Base-by-base conservation (phyloP, 2,888 invertebrate species). In the Philereme vetulata region DNA sequence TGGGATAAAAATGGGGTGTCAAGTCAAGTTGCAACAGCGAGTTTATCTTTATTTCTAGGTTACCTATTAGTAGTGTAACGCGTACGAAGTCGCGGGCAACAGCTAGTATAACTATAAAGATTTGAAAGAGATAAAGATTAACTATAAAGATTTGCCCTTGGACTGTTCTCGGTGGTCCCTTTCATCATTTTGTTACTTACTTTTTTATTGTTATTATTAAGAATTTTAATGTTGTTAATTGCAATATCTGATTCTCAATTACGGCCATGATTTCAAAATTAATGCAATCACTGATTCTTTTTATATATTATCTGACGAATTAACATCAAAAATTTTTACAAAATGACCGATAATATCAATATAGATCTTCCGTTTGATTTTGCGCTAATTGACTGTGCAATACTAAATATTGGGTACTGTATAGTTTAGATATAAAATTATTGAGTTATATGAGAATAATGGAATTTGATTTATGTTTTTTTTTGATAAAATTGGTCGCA, bases 201-300 rank as follows among this genome's bases (percentile, higher is more conserved):
- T 86, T 87, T 88, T 70, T 89, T 90, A 90, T 90, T 91, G 90
- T 90, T 91, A 88, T 90, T 84, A 88, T 88, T 91, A 90, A 90
- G 87, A 90, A 82, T 88, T 90, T 91, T 90, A 88, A 90, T 81
- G 80, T 90, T 91, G 91, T 91, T 90, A 85, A 85, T 76, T 84
- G 82, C 88, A 87, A 88, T 84, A 82, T 80, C 78, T 70, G 75
- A 76, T 67, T 60, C 46, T 34, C 4, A 61, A 63, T 69, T 52
- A 63, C 61, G 62, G 64, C 45, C 42, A 75, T 70, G 72, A 74
- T 67, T 67, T 62, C 10, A 9, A 34, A 71, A 79, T 80, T 79
- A 74, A 75, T 77, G 72, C 70, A 72, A 60, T 69, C 62, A 62
- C 65, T 72, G 71, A 74, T 74, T 47, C 58, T 59, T 59, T 66